phyloP scores from a whole-genome alignment of 2,113 vertebrate species.

The Lepus timidus region DNA sequence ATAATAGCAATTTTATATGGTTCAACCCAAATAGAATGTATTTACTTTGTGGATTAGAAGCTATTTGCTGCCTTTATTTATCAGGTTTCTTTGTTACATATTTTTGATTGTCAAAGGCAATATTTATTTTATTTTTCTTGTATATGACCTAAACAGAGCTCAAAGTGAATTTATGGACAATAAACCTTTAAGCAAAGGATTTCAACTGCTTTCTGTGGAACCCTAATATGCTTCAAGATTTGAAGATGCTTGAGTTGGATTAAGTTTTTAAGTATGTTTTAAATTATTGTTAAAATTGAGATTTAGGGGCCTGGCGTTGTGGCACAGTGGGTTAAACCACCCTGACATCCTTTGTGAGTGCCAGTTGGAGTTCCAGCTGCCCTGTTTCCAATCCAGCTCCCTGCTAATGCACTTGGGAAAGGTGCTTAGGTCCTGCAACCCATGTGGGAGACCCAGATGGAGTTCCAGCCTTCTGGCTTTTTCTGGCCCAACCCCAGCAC shows the following conservation, averaged over 20 bases:
- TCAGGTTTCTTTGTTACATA: slow-evolving; percentile 32
- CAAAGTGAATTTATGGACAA: not conserved
- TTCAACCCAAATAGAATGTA: not conserved
- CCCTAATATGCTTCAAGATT: not conserved
- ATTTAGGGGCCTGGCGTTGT: too few relatives aligned
- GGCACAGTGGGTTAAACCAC: too few relatives aligned
- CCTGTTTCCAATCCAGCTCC: too few relatives aligned
- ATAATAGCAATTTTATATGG: slow-evolving; percentile 39
- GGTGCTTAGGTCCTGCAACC: too few relatives aligned
- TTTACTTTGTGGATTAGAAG: not conserved
- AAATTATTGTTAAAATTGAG: not conserved
- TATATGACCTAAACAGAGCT: not conserved
- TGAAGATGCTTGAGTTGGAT: slow-evolving; percentile 6
- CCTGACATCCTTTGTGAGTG: too few relatives aligned
- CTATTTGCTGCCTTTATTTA: not conserved
- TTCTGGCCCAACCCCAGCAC: too few relatives aligned
- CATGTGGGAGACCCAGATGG: too few relatives aligned
- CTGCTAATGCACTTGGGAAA: too few relatives aligned
- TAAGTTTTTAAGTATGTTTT: slow-evolving; percentile 49
- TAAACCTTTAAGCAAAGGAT: not conserved
- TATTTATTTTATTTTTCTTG: slow-evolving; percentile 55
- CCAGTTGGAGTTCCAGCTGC: too few relatives aligned
- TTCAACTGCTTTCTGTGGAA: not conserved
- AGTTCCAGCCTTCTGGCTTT: too few relatives aligned
- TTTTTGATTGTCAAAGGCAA: slow-evolving; percentile 50